Conservation (phyloP, 2,888 invertebrate species). For the Zygogramma bicolorata region DNA sequence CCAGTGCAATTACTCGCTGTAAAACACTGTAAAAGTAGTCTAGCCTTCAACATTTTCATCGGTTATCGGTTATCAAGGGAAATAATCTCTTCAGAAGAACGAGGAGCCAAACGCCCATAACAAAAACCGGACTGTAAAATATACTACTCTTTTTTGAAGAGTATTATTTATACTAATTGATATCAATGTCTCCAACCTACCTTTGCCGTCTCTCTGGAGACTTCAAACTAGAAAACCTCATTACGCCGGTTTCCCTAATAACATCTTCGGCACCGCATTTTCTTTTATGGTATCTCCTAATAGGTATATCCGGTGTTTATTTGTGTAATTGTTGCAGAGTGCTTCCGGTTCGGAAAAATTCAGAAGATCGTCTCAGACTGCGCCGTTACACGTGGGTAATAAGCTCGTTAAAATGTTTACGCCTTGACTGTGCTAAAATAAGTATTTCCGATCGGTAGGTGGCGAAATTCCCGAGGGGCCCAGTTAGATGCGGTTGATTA, state of each 20-base stretch:
- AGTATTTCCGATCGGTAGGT: background rate
- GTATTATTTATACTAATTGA: background rate
- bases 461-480: background rate
- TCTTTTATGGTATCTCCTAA: constrained; percentile 34
- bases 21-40: no score
- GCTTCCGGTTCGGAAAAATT: constrained; percentile 30
- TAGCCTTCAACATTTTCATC: no score
- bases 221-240: constrained; percentile 9
- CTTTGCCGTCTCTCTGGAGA: background rate
- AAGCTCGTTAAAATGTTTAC: background rate
- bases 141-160: no score
- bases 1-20: no score
- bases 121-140: no score
- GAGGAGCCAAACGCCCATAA: no score
- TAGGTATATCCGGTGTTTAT: constrained; percentile 57
- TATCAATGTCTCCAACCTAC: background rate
- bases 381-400: background rate
- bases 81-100: no score
- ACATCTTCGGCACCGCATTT: constrained; percentile 10
- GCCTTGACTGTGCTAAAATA: background rate
- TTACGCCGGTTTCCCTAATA: constrained; percentile 14
- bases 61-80: no score
- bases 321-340: constrained; percentile 51
- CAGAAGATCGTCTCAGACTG: background rate
- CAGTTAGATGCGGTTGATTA: background rate